phyloP scores from a whole-genome alignment of 2,888 invertebrate species.

The Eristalinus sepulchralis region DNA sequence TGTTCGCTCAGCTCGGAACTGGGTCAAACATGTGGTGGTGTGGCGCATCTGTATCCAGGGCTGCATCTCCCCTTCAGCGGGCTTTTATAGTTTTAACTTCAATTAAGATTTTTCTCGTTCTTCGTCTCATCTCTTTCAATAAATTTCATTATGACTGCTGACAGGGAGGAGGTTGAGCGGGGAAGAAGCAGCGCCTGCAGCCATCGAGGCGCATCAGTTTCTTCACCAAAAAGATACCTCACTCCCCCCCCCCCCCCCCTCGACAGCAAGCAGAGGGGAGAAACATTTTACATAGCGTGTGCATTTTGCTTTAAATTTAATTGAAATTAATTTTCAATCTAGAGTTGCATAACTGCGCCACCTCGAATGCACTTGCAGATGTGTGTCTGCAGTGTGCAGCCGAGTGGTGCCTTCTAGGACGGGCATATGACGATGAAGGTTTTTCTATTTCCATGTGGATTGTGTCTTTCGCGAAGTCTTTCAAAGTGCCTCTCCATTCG shows the following conservation, averaged over 20 bases:
- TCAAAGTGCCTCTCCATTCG: conserved; percentile 28
- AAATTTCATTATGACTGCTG: conserved; percentile 68
- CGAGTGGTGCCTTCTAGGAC: background rate
- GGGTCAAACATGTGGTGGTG: conserved; percentile 64
- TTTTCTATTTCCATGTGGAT: conserved; percentile 43
- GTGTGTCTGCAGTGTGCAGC: background rate
- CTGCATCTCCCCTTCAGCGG: conserved; percentile 28
- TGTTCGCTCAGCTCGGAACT: conserved; percentile 40
- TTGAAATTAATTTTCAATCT: conserved; percentile 69
- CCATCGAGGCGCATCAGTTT: conserved; percentile 59
- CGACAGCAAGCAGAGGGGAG: background rate
- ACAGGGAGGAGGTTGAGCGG: background rate
- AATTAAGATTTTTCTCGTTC: conserved; percentile 47
- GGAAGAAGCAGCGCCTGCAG: conserved; percentile 22
- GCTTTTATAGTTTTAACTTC: conserved; percentile 57
- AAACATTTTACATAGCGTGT: conserved; percentile 50
- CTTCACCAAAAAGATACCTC: conserved; percentile 21
- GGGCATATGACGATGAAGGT: conserved; percentile 18
- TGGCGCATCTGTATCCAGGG: conserved; percentile 57
- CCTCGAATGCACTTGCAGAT: conserved; percentile 17
- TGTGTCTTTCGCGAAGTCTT: conserved; percentile 5
- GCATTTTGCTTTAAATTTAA: conserved; percentile 62
- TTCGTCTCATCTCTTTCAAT: conserved; percentile 44
- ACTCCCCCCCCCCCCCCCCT: background rate
- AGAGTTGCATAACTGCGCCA: conserved; percentile 59